Base-by-base conservation (phyloP, 1,140 invertebrate species). In the Drosophila albomicans region DNA sequence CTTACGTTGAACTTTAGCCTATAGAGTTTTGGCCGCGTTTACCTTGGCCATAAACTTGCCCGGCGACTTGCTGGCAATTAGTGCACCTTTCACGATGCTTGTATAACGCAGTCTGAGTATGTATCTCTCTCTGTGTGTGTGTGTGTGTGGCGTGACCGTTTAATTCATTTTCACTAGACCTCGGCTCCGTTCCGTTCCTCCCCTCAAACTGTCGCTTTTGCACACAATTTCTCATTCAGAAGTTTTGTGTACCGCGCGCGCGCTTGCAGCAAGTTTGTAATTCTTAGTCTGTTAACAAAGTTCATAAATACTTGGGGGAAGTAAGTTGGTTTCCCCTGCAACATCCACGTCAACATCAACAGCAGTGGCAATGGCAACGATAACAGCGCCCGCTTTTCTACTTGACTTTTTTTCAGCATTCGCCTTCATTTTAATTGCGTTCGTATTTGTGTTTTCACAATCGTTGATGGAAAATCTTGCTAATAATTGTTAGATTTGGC, bases 191-290 rank as follows among this genome's bases (percentile, higher is more conserved):
- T 38, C 57, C 58, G 2, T 13, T 38, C 49, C 16, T 43, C 49
- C 48, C 57, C 58, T 46, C 51, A 28, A 67, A 73, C 78, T 81
- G 81, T 81, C 85, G 81, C 85, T 79, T 89, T 89, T 81, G 81
- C 85, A 88, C 85, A 88, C 85, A 88, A 88, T 88, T 88, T 88
- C 85, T 85, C 85, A 88, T 88, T 88, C 81, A 82, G 79, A 89
- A 87, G 78, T 84, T 88, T 82, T 66, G 20, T 59, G 13, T 16
- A 25, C 56, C 13, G 32, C 61, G 28, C 54, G 48, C 38, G 54
- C 75, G 72, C 59, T 25, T 25, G 20, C 20, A 25, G 75, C 81
- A 85, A 88, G 85, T 88, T 88, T 88, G 85, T 89, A 88, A 88
- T 88, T 88, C 85, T 89, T 88, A 79, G 85, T 82, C 85, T 81